Evolutionary conservation across 2,113 vertebrate genomes (phyloP).

Genomic region (Psittacula cyanocephala): DNA sequence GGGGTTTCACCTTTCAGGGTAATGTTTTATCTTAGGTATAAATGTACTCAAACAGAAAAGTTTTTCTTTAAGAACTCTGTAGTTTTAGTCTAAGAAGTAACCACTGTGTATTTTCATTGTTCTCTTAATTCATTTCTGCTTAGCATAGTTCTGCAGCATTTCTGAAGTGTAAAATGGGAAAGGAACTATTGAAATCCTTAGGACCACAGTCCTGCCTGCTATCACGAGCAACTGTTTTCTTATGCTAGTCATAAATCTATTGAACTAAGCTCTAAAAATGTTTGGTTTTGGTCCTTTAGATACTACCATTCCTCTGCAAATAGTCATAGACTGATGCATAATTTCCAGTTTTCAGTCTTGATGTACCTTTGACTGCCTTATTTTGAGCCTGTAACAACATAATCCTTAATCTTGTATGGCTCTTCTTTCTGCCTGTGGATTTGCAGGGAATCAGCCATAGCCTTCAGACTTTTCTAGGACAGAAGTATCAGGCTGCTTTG

Average conservation of each 20-base stretch:
- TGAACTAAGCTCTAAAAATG: background rate
- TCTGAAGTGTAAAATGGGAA: background rate
- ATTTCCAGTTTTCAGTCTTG: constrained; percentile 1
- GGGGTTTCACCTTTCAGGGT: constrained; percentile 19
- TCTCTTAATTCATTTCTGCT: background rate
- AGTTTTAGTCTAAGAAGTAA: background rate
- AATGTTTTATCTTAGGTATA: constrained; percentile 49
- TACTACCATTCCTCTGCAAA: background rate
- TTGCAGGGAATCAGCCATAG: background rate
- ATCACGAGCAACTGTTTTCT: background rate
- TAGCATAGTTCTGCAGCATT: background rate
- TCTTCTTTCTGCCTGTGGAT: background rate
- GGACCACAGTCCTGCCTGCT: background rate
- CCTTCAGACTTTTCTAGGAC: background rate
- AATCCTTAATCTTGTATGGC: background rate
- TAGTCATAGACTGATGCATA: background rate
- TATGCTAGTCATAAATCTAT: background rate
- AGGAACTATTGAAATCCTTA: background rate
- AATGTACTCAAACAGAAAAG: background rate
- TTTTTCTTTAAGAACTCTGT: background rate
- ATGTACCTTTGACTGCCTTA: background rate
- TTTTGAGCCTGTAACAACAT: background rate
- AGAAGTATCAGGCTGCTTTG: background rate
- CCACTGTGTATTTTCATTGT: background rate
- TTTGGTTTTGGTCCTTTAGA: background rate